A percentile compares a stretch with the other conserved stretches of the same genome.
Evolutionary conservation across 2,797 vertebrate genomes (phyloP).

Genomic region (Bryconaethiops microstoma): DNA sequence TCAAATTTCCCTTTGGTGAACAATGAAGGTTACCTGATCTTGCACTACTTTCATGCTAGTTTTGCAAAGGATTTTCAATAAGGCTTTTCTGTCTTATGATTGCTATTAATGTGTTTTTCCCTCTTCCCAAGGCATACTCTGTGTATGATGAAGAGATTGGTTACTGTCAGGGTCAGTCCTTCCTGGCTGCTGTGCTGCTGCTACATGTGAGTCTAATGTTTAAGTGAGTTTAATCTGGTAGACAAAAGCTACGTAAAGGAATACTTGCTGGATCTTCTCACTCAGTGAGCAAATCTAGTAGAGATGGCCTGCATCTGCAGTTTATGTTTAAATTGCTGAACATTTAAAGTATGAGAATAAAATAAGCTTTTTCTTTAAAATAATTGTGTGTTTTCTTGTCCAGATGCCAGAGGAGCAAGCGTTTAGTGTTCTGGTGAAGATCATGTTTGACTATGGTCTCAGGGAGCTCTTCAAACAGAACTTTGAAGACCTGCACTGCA

Average conservation of each 20-base stretch:
- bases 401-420: slow-evolving; percentile 99
- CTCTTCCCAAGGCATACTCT: slow-evolving; percentile 88
- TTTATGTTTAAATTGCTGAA: not conserved
- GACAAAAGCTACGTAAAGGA: slow-evolving; percentile 11
- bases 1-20: no score
- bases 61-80: not conserved
- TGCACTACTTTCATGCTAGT: not conserved
- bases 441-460: slow-evolving; percentile 99
- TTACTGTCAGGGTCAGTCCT: slow-evolving; percentile 98
- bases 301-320: slow-evolving; percentile 32
- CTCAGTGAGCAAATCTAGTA: slow-evolving; percentile 60
- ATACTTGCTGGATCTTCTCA: slow-evolving; percentile 27
- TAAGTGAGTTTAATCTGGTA: not conserved
- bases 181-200: slow-evolving; percentile 95
- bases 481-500: slow-evolving; percentile 99
- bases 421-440: slow-evolving; percentile 98
- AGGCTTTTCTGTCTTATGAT: not conserved
- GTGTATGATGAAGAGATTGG: slow-evolving; percentile 99
- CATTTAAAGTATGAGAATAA: not conserved
- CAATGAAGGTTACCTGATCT: no score
- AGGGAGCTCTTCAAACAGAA: slow-evolving; percentile 99
- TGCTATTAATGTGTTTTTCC: slow-evolving; percentile 16
- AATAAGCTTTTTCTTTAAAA: not conserved
- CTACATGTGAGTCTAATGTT: slow-evolving; percentile 85
- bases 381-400: not conserved